These are phyloP conservation scores for Gryon sp. DNA, from an alignment of 1,140 invertebrate species.

Conservation along the genomic window DNA sequence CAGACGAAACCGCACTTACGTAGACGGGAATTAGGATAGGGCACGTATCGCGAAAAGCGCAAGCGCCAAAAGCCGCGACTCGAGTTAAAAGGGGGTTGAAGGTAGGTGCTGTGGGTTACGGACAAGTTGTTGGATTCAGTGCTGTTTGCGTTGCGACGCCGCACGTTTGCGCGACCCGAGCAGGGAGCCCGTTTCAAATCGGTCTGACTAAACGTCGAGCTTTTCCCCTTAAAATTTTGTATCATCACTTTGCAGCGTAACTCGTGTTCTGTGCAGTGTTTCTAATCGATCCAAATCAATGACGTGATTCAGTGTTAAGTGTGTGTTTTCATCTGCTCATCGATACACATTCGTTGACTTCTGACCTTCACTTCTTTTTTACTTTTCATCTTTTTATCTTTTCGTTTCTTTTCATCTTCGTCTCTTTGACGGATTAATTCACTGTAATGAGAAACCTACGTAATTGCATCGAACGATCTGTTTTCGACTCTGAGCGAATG, in stretches of 20 bases:
- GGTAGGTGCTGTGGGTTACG: slow-evolving; percentile 71
- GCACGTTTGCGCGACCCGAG: slow-evolving; percentile 45
- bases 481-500: too few relatives aligned
- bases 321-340: background rate
- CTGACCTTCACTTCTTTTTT: background rate
- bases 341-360: background rate
- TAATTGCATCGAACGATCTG: too few relatives aligned
- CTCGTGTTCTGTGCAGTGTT: slow-evolving; percentile 9
- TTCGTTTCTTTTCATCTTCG: slow-evolving; percentile 7
- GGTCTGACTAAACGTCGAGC: slow-evolving; percentile 6
- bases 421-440: too few relatives aligned
- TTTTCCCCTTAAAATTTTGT: slow-evolving; percentile 1
- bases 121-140: slow-evolving; percentile 72
- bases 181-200: background rate
- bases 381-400: background rate
- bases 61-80: slow-evolving; percentile 67
- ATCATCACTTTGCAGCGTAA: background rate
- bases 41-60: slow-evolving; percentile 65
- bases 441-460: too few relatives aligned
- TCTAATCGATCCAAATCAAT: background rate
- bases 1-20: slow-evolving; percentile 58
- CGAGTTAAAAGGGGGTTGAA: slow-evolving; percentile 59
- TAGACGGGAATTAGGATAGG: slow-evolving; percentile 70
- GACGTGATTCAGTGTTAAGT: slow-evolving; percentile 17
- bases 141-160: slow-evolving; percentile 72